A percentile compares a stretch with the other conserved stretches of the same genome.
phyloP scores from a whole-genome alignment of 2,888 invertebrate genomes.

The Drosophila prostipennis region DNA sequence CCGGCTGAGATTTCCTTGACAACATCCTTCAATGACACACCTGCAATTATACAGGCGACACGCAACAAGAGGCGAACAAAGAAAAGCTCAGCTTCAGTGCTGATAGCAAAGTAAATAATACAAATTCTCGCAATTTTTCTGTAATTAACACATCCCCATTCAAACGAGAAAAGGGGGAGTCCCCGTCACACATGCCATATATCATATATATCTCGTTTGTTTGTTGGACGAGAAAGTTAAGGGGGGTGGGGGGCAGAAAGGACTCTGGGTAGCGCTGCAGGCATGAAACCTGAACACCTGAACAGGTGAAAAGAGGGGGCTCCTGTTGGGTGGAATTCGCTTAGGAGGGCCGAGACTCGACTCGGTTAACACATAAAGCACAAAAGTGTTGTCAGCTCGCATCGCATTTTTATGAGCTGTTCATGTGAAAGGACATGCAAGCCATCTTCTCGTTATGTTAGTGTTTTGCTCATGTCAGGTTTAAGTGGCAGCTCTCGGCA shows the following conservation, averaged over 20 bases:
- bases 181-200: conserved; percentile 10
- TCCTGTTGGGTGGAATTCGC: conserved; percentile 6
- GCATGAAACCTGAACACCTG: conserved; percentile 57
- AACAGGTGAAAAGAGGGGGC: conserved; percentile 12
- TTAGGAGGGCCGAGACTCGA: conserved; percentile 7
- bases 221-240: conserved; percentile 50
- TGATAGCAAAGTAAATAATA: conserved; percentile 79
- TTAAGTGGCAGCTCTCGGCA: conserved; percentile 58
- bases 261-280: conserved; percentile 22
- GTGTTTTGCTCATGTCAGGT: conserved; percentile 52
- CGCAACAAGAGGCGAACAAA: conserved; percentile 32
- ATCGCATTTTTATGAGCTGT: conserved; percentile 73
- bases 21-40: conserved; percentile 9
- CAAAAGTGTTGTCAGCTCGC: conserved; percentile 75
- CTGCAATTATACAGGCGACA: conserved; percentile 5
- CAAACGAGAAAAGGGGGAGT: conserved; percentile 2
- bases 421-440: conserved; percentile 59
- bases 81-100: conserved; percentile 59
- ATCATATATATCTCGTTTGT: conserved; percentile 32
- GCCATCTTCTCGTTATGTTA: conserved; percentile 23
- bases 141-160: conserved; percentile 73
- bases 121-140: conserved; percentile 79
- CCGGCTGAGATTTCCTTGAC: neutral
- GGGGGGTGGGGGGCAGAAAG: conserved; percentile 50
- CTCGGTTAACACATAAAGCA: conserved; percentile 58